A percentile compares a stretch with the other conserved stretches of the same genome.
These are phyloP conservation scores for Pasiphila rectangulata DNA, from an alignment of 2,888 invertebrate genomes.

Conservation along the genomic window DNA sequence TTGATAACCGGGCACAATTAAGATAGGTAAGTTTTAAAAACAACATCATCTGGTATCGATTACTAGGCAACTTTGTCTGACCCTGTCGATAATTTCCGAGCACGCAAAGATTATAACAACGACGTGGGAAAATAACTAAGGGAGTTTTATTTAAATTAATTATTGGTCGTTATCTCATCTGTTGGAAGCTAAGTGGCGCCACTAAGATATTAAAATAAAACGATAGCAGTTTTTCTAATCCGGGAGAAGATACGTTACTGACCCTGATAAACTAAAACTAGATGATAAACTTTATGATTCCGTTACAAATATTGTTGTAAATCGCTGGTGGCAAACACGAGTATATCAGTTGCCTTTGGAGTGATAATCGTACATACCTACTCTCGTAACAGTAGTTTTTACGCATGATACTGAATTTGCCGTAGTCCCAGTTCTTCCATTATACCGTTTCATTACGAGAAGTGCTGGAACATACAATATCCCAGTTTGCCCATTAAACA, in stretches of 20 bases:
- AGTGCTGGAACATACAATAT: too few species aligned
- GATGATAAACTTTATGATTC: conserved; percentile 50
- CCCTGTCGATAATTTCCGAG: conserved; percentile 8
- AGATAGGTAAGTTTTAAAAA: conserved; percentile 3
- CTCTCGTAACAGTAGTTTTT: not conserved
- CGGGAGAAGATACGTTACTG: conserved; percentile 49
- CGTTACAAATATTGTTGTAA: conserved; percentile 50
- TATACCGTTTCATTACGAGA: too few species aligned
- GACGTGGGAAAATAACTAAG: conserved; percentile 9
- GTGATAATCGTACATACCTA: conserved; percentile 28
- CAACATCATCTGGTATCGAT: conserved; percentile 6
- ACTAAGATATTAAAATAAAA: conserved; percentile 40
- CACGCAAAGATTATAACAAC: not conserved
- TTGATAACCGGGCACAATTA: conserved; percentile 1
- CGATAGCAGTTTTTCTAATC: conserved; percentile 59
- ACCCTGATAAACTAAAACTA: conserved; percentile 55
- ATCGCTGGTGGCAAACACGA: conserved; percentile 45
- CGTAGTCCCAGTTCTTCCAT: too few species aligned
- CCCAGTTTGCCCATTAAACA: too few species aligned
- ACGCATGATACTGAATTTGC: too few species aligned
- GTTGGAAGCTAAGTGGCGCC: conserved; percentile 53
- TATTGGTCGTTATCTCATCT: conserved; percentile 3
- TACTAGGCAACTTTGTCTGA: conserved; percentile 16
- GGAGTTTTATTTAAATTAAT: conserved; percentile 21
- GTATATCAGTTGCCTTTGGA: conserved; percentile 43